Base-by-base conservation (phyloP, 1,140 invertebrate species). In the Oncopeltus fasciatus region DNA sequence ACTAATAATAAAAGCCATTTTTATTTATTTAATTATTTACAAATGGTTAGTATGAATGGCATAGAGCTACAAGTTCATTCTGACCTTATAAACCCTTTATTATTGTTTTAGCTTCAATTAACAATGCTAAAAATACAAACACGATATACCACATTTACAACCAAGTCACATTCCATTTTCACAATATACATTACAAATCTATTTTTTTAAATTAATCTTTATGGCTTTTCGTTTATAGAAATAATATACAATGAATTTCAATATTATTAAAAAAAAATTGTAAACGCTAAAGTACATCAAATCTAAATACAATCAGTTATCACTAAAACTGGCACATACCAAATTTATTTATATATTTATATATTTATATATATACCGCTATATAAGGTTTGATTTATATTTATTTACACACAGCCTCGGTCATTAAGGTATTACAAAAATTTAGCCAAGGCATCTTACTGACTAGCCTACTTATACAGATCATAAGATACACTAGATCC, bases 321-420 rank as follows among this genome's bases (percentile, higher is more conserved):
- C 59, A 51, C 59, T 60, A 60, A 60, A 60, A 60, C 59, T 60
- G 59, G 59, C 59, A 60, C 59, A 51, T 60, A 60, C 59, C 59
- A 60, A 57, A 31, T 33, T 57, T 57, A 31, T 57, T 27, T 57
- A n/a, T 57, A 33, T 57, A 38, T 57, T 31, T 57, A 38, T 56
- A 27, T 57, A 18, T 57, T 20, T 57, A 31, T 57, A 18, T 57
- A 21, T 57, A 57, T 57, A 57, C 33, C 56, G 21, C 33, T 57
- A 57, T 33, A 33, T 29, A 33, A 57, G 31, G 33, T 57, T 57
- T 57, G 56, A 57, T 57, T 57, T 57, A 27, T 53, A 16, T 57
- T 38, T 57, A 57, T 57, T 57, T 57, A 57, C 56, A 57, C 56
- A 57, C 56, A 57, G 56, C 56, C 56, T 57, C 56, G 56, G 56